These are phyloP conservation scores for Aleiodes leptofemur DNA, from an alignment of 2,888 invertebrate species.

Conservation along the genomic window DNA sequence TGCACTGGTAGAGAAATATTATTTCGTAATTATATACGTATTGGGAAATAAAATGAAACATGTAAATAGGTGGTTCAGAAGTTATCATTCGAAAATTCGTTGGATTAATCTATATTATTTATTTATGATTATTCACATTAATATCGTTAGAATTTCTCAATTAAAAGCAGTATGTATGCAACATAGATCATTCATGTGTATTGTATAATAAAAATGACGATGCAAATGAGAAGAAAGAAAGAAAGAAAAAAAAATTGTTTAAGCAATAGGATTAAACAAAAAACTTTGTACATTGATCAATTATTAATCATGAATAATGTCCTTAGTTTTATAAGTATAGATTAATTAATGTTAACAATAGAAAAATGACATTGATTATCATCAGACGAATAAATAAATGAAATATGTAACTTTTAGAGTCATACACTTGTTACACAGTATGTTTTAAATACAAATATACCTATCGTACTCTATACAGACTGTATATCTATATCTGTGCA, in stretches of 20 bases:
- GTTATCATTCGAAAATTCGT: constrained; percentile 39
- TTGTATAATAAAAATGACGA: constrained; percentile 17
- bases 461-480: constrained; percentile 51
- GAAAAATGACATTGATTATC: constrained; percentile 5
- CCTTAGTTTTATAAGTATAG: constrained; percentile 10
- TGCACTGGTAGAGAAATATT: too few species aligned
- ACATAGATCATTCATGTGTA: constrained; percentile 20
- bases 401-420: constrained; percentile 53
- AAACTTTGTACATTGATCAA: constrained; percentile 63
- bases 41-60: constrained; percentile 30
- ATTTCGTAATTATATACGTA: too few species aligned
- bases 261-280: constrained; percentile 48
- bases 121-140: constrained; percentile 32
- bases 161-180: background rate
- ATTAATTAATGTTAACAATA: constrained; percentile 12
- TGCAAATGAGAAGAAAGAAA: constrained; percentile 36
- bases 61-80: constrained; percentile 39
- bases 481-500: constrained; percentile 54
- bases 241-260: constrained; percentile 28
- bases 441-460: constrained; percentile 63
- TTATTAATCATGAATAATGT: constrained; percentile 41
- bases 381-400: constrained; percentile 22
- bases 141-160: constrained; percentile 5
- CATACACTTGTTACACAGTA: constrained; percentile 60
- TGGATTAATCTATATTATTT: constrained; percentile 20